Evolutionary conservation across 2,797 vertebrate genomes (phyloP), one percentile per base, ranked within the genome.

Genomic region (Avahi laniger): DNA sequence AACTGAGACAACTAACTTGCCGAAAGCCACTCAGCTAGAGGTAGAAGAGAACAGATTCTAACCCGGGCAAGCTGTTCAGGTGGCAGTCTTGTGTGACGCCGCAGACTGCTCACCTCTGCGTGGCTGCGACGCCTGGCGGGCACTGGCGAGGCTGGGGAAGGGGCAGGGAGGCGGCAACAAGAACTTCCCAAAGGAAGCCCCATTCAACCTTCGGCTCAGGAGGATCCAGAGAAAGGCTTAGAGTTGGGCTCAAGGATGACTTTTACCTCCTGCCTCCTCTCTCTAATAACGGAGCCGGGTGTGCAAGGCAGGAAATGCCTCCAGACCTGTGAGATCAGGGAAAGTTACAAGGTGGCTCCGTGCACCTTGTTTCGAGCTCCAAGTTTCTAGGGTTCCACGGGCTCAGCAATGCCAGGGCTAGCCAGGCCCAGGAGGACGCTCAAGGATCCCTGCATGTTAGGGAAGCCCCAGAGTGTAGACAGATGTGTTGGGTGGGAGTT

Each of bases 81-180:
- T 38, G 33, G 4, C 6, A 54, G 26, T 26, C 57, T 69, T 33
- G 0, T 8, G 15, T 38, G 5, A 6, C 0, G 1, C 14, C 1
- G 7, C 10, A 41, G 35, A 6, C 6, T 52, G 13, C n/a, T 83
- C 26, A 20, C 38, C 33, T 84, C 18, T 33, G 26, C 4, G 13
- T 48, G 46, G 8, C 35, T 70, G 61, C 24, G 46, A 54, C 4
- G 41, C 43, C 41, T 7, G 13, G 50, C 69, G 14, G 61, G 30
- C 11, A 12, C 20, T 18, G 33, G 6, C 4, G 13, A 87, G 48
- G 17, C 46, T 80, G 57, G n/a, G 33, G 33, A 63, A 65, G 4
- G 61, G 38, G 30, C 3, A 17, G 2, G 33, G n/a, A 30, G 12
- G 6, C 1, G 0, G 9, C 65, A 18, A 8, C 1, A 17, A 87